Evolutionary conservation across 1,140 invertebrate genomes (phyloP), one percentile per base, ranked within the genome.

Genomic region (Drosophila ohnishii): DNA sequence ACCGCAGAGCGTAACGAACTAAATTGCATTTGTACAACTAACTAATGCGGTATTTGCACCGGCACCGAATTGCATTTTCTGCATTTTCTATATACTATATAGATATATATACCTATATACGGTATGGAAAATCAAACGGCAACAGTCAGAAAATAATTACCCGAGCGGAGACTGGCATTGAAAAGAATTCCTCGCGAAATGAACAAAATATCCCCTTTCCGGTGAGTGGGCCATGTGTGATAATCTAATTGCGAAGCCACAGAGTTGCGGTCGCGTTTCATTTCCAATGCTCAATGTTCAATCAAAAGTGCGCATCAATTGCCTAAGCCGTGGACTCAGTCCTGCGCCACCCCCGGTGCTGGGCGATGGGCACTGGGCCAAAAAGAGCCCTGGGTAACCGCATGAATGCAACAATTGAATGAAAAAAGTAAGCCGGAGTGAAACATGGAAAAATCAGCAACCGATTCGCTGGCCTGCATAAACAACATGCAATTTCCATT

Each of bases 221-320:
- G 11, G 19, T 39, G n/a, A 35, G 30, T 32, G 10, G 37, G 3
- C 48, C 40, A 34, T 69, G 63, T 84, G 87, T 71, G 80, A 90
- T 90, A 90, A 90, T 90, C 86, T 90, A 90, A 90, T 90, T 90
- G 87, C 82, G 78, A 83, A 90, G 69, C 87, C 87, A 60, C 87
- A 90, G 78, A 86, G 79, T 73, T 90, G 87, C 66, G 87, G 87
- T 80, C 72, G 65, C 58, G 72, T 81, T 88, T 62, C 84, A 83
- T 86, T 88, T 66, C 72, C 66, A 77, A 88, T 83, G 72, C 64
- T 66, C 71, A 90, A 72, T 83, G 76, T 78, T 76, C 75, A 90
- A 89, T 88, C 84, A 88, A 63, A 84, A 88, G 73, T 75, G 59
- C 53, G 73, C 64, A 60, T 50, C 69, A 66, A 62, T 69, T 57